phyloP scores from a whole-genome alignment of 1,140 invertebrate species.

The Macrobrachium nipponense region DNA sequence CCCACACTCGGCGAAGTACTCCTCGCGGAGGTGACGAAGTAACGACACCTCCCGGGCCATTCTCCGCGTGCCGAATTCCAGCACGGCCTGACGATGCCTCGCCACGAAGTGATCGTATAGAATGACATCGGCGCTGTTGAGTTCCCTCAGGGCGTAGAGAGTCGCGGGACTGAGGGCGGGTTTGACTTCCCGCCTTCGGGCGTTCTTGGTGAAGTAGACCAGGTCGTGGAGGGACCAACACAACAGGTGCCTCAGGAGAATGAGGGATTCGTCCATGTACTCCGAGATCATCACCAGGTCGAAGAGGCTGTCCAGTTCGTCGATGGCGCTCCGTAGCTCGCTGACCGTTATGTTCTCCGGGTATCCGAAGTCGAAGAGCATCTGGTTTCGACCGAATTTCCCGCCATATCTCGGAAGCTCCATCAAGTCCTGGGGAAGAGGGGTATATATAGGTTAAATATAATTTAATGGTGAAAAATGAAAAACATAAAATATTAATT shows the following conservation, averaged over 20 bases:
- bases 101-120: slow-evolving; percentile 1
- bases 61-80: neutral
- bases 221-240: neutral
- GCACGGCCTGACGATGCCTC: neutral
- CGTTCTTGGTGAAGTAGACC: neutral
- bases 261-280: neutral
- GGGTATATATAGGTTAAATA: neutral
- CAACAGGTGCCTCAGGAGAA: too few relatives aligned
- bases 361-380: slow-evolving; percentile 12
- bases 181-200: neutral
- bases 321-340: neutral
- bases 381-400: neutral
- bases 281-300: neutral
- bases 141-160: neutral
- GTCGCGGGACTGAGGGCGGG: neutral
- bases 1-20: neutral
- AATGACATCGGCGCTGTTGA: neutral
- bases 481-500: too few relatives aligned
- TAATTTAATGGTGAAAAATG: neutral
- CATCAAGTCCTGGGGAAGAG: neutral
- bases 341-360: neutral
- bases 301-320: neutral
- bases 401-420: neutral
- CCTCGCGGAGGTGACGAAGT: neutral
- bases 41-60: neutral